A percentile compares a stretch with the other conserved stretches of the same genome.
phyloP scores from a whole-genome alignment of 2,888 invertebrate genomes.

The Sarcophaga subvicina region DNA sequence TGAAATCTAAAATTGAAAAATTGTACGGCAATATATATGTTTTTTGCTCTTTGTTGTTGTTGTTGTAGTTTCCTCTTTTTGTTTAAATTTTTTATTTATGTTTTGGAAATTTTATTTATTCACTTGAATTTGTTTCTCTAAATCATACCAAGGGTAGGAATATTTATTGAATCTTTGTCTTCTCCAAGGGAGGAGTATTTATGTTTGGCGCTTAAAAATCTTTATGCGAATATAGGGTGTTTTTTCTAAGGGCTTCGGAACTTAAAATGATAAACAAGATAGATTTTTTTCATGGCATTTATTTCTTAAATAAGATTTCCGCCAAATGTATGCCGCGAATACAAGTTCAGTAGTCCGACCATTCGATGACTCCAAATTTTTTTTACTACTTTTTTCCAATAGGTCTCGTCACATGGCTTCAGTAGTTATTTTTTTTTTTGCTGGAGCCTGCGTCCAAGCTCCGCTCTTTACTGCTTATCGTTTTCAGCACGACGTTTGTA shows the following conservation, averaged over 20 bases:
- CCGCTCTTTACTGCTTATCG: too few species aligned
- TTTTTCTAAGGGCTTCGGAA: neutral
- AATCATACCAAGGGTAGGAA: neutral
- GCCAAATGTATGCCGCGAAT: too few species aligned
- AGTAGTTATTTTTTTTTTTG: too few species aligned
- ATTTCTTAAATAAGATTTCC: too few species aligned
- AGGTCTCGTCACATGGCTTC: too few species aligned
- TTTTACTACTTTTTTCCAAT: too few species aligned
- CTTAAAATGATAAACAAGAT: neutral
- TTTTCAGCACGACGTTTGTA: too few species aligned
- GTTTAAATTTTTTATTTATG: neutral
- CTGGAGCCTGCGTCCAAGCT: too few species aligned
- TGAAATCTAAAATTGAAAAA: constrained; percentile 56
- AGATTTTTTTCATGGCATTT: too few species aligned
- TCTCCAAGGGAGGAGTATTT: too few species aligned
- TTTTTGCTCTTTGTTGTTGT: neutral
- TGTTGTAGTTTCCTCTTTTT: constrained; percentile 17
- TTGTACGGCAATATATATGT: constrained; percentile 31
- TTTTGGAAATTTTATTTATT: constrained; percentile 21
- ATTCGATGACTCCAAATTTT: too few species aligned
- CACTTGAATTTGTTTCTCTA: neutral
- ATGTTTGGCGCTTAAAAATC: neutral
- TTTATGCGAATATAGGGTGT: neutral
- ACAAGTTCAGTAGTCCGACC: too few species aligned
- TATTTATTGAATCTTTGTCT: constrained; percentile 23